Base-by-base conservation (phyloP, 1,140 invertebrate species). In the Sminthurinus signatus region DNA sequence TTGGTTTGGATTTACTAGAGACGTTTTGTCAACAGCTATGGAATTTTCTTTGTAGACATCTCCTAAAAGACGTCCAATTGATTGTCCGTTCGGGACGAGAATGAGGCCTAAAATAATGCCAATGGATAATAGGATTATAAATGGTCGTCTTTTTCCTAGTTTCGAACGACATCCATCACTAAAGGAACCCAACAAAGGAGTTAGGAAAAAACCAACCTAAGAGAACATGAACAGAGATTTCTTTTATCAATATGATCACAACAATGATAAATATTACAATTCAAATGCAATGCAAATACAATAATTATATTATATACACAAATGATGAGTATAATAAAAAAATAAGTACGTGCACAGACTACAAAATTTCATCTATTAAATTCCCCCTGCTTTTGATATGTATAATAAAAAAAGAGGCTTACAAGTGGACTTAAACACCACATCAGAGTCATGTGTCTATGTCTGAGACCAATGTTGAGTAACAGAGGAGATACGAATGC, bases 401-500 rank as follows among this genome's bases (percentile, higher is more conserved):
- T n/a, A n/a, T n/a, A n/a, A n/a, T n/a, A n/a, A 23, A 59, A 1
- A 21, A 31, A 21, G 36, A 25, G n/a, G 46, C 60, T 71, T 64
- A 67, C 84, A 14, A 93, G 76, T 0, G 91, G 91, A 63, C 89
- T 95, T 4, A 96, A 75, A 14, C 92, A 93, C 94, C 94, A 98
- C 19, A 96, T 90, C 32, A 97, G 78, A 0, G 93, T 96, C 91
- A 97, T 96, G 71, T 90, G 87, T 65, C 89, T 81, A 79, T 93
- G 85, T 60, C 88, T 86, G 0, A 96, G 87, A 14, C 94, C 93
- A 60, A 96, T 91, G 79, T 94, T 91, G 0, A 97, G 81, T 12
- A 97, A 77, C 0, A 92, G 95, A 1, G 95, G 94, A 1, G 91
- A 96, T 0, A 97, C 93, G 78, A 97, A 97, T 0, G 94, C 93